Conservation (phyloP, 2,888 invertebrate species). For the Drosophila borealis region DNA sequence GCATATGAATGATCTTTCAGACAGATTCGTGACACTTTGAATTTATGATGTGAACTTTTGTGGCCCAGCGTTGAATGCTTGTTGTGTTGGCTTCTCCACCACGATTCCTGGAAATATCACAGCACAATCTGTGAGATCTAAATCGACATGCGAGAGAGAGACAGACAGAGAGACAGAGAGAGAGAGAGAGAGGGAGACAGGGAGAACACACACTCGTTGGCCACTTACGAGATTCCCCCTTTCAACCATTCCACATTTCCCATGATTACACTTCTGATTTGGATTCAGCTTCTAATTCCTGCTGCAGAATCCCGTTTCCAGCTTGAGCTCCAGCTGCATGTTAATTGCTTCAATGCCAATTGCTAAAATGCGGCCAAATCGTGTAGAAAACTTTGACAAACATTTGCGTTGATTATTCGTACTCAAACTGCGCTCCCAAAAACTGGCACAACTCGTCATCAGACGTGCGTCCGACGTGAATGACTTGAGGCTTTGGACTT, state of each 20-base stretch:
- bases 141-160: conserved; percentile 66
- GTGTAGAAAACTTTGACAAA: conserved; percentile 80
- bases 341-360: conserved; percentile 81
- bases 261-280: conserved; percentile 29
- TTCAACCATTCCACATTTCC: conserved; percentile 25
- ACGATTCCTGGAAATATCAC: conserved; percentile 73
- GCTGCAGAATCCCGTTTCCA: conserved; percentile 56
- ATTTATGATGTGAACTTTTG: conserved; percentile 81
- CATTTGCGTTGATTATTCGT: conserved; percentile 61
- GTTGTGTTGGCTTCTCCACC: conserved; percentile 52
- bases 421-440: conserved; percentile 18
- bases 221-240: conserved; percentile 34
- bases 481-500: conserved; percentile 38
- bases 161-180: background rate
- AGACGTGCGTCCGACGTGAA: conserved; percentile 52
- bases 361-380: conserved; percentile 79
- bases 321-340: conserved; percentile 68
- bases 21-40: conserved; percentile 81
- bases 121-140: conserved; percentile 76
- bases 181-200: background rate
- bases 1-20: conserved; percentile 79
- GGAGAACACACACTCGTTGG: conserved; percentile 29
- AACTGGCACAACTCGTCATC: conserved; percentile 69
- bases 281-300: conserved; percentile 31
- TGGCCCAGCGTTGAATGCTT: conserved; percentile 54